Base-by-base conservation (phyloP, 2,888 invertebrate species). In the Germaria angustata region DNA sequence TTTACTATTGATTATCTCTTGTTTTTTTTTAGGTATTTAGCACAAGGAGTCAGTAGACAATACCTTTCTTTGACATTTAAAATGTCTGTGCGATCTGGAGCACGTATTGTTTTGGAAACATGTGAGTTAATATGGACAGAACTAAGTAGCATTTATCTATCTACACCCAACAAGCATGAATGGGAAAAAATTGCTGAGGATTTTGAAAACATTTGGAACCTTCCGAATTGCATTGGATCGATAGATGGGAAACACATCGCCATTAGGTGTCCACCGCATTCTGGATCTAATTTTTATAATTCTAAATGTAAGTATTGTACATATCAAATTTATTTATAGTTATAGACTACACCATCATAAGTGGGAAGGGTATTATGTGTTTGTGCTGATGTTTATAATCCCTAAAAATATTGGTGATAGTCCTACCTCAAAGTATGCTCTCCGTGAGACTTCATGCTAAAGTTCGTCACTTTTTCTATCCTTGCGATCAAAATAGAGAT, bases 161-260 rank as follows among this genome's bases (percentile, higher is more conserved):
- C 73, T 1, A 51, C 53, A 20, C 80, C 75, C 11, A 51, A 69
- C 11, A 22, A 68, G 17, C n/a, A 68, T 46, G 68, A 80, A 11
- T 80, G 79, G 71, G 36, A 71, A 44, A 24, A 51, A 11, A 63
- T 80, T 51, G 72, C 80, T 15, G 46, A 59, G 11, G 73, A 78
- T 32, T 83, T 76, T 59, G 20, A 71, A 20, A 41, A n/a, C 8
- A 76, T 72, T 13, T 84, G 76, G 80, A 77, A 81, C 63, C 41
- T 80, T 11, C 82, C 80, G 4, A 80, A 84, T 55, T 84, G 80
- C 51, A 22, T 79, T 22, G 69, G 75, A 4, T 46, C 78, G 0
- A 46, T 82, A 7, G 82, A 69, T 32, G 79, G 76, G 1, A 84
- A 84, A 34, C 84, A 81, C 22, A 68, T 81, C 9, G 55, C 53